A percentile compares a stretch with the other conserved stretches of the same genome.
phyloP scores from a whole-genome alignment of 1,140 invertebrate species.

The Drosophila erecta region DNA sequence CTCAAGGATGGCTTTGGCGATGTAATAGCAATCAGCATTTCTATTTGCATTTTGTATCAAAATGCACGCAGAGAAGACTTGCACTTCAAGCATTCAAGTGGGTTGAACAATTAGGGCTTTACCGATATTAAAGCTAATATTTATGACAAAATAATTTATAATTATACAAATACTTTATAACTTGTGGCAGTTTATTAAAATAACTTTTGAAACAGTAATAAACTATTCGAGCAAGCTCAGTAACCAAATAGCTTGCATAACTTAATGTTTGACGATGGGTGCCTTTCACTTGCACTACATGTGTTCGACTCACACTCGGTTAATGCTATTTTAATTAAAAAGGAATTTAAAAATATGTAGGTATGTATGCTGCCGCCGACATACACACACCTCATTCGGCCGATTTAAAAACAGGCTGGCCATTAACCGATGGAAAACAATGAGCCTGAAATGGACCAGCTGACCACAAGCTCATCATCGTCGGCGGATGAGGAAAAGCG shows the following conservation, averaged over 20 bases:
- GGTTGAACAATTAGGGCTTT: not conserved
- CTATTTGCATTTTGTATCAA: constrained; percentile 5
- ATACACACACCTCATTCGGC: constrained; percentile 8
- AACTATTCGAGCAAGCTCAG: constrained; percentile 16
- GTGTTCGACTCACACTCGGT: constrained; percentile 15
- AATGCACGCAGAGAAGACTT: not conserved
- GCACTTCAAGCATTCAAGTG: too few relatives aligned
- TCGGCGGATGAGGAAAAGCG: constrained; percentile 1
- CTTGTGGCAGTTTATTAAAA: not conserved
- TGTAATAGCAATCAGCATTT: constrained; percentile 28
- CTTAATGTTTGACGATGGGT: constrained; percentile 27
- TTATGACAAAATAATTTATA: too few relatives aligned
- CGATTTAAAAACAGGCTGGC: constrained; percentile 27
- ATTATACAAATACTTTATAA: too few relatives aligned
- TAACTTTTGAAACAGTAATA: constrained; percentile 15
- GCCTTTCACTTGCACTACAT: too few relatives aligned
- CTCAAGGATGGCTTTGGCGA: not conserved
- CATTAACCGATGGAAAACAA: constrained; percentile 34
- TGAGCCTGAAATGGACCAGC: constrained; percentile 40
- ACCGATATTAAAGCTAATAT: too few relatives aligned
- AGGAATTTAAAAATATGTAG: constrained; percentile 21
- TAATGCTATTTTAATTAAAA: constrained; percentile 56
- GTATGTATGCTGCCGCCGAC: not conserved
- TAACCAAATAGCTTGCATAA: constrained; percentile 23
- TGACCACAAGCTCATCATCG: constrained; percentile 68